Conservation (phyloP, 2,113 vertebrate species). For the Sinocyclocheilus grahami region DNA sequence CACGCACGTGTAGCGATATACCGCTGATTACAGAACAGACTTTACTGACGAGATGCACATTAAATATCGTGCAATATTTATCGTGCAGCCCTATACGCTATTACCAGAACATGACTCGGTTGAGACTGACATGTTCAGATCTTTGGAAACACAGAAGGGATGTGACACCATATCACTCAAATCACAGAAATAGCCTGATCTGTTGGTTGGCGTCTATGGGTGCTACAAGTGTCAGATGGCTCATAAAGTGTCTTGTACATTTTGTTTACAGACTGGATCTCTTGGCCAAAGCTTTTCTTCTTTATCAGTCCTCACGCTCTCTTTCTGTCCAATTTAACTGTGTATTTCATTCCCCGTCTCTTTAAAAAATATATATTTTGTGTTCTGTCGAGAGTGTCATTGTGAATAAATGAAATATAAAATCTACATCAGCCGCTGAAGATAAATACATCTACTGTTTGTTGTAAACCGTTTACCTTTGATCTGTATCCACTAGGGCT, state of each 20-base stretch:
- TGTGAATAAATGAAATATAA: not conserved
- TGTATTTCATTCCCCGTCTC: not conserved
- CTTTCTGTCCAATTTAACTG: not conserved
- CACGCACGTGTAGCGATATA: too few relatives aligned
- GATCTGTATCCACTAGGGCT: conserved; percentile 10
- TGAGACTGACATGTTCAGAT: conserved; percentile 8
- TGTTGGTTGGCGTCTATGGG: not conserved
- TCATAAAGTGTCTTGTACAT: not conserved
- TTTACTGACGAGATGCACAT: too few relatives aligned
- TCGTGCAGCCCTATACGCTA: too few relatives aligned
- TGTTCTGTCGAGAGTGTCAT: not conserved
- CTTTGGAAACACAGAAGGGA: conserved; percentile 8
- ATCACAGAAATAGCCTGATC: conserved; percentile 21
- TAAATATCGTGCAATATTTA: too few relatives aligned
- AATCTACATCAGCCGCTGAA: not conserved
- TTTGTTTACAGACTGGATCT: not conserved
- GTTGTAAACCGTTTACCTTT: not conserved
- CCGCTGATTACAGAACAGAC: too few relatives aligned
- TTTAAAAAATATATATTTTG: not conserved
- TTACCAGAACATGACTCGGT: conserved; percentile 24
- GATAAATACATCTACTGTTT: not conserved
- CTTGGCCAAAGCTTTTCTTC: not conserved
- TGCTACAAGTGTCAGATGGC: conserved; percentile 15
- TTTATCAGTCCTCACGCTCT: not conserved
- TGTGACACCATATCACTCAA: not conserved